Evolutionary conservation across 2,797 vertebrate species (phyloP).

Genomic region (Megaceryle alcyon): DNA sequence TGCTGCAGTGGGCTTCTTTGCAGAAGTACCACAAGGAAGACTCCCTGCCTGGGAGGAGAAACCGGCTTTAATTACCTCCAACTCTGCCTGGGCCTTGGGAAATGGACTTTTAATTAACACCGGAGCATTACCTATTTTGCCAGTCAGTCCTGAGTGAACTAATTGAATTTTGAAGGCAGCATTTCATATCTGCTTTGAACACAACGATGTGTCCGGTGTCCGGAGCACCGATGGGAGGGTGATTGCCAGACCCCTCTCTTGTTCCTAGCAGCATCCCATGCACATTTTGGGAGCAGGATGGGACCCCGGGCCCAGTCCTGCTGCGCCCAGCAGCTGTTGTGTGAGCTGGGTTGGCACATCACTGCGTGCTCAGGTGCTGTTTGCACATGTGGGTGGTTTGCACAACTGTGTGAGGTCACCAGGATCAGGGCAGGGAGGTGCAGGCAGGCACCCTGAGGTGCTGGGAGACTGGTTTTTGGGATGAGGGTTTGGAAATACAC

Average conservation of each 20-base stretch:
- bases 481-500: background rate
- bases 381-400: background rate
- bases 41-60: background rate
- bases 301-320: background rate
- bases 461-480: background rate
- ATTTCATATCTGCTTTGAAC: background rate
- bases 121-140: background rate
- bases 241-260: background rate
- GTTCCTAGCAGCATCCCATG: accelerated
- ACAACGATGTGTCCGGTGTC: accelerated
- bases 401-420: accelerated
- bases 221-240: accelerated
- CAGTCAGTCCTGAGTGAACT: background rate
- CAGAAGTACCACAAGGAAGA: background rate
- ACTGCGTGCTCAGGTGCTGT: accelerated
- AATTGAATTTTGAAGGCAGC: background rate
- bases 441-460: background rate
- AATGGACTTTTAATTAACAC: conserved; percentile 13
- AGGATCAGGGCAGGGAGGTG: background rate
- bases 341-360: background rate
- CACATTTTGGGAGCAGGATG: background rate
- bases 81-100: background rate
- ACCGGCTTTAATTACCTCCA: conserved; percentile 6
- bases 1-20: background rate
- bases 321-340: background rate